These are phyloP conservation scores for Patella caerulea DNA, from an alignment of 2,888 invertebrate species.

Conservation along the genomic window DNA sequence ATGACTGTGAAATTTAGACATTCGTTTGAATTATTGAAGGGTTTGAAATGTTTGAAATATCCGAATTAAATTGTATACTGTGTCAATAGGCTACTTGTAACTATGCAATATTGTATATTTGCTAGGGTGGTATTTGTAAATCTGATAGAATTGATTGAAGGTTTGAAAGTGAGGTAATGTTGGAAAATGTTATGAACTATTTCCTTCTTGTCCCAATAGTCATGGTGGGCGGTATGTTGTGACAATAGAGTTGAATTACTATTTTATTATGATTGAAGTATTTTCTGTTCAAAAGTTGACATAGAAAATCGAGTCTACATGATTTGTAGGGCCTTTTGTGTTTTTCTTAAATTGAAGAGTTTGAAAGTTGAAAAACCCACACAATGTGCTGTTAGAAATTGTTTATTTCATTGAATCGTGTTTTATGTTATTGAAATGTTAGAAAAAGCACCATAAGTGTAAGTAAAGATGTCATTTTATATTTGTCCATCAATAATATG, in stretches of 20 bases:
- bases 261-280: not conserved
- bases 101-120: too few relatives aligned
- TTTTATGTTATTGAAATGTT: too few relatives aligned
- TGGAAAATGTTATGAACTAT: not conserved
- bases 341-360: not conserved
- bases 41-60: too few relatives aligned
- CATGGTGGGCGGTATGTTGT: not conserved
- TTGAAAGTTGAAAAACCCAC: not conserved
- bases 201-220: not conserved
- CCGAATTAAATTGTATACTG: too few relatives aligned
- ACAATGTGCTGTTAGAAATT: too few relatives aligned
- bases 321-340: not conserved
- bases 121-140: too few relatives aligned
- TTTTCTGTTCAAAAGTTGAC: not conserved
- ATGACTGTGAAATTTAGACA: not conserved
- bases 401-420: too few relatives aligned
- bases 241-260: not conserved
- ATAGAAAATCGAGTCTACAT: conserved; percentile 3
- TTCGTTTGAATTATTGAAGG: not conserved
- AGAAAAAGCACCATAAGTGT: too few relatives aligned
- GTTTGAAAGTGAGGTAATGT: not conserved
- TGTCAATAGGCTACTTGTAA: too few relatives aligned
- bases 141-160: too few relatives aligned
- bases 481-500: too few relatives aligned
- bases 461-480: too few relatives aligned